A percentile compares a stretch with the other conserved stretches of the same genome.
Conservation (phyloP, 2,888 invertebrate species). For the Sphaerophoria rueppellii region DNA sequence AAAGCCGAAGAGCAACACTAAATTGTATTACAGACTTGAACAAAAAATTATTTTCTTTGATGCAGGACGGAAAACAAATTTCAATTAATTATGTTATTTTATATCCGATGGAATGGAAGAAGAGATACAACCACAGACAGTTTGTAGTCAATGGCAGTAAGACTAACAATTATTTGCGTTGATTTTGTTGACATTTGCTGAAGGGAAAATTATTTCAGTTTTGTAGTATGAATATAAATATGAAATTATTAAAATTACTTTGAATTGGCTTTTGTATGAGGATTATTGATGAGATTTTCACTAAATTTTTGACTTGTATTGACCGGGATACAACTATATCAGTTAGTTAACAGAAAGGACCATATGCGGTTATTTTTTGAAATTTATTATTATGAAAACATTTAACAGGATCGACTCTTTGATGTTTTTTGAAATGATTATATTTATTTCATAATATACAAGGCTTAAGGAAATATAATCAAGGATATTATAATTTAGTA, state of each 20-base stretch:
- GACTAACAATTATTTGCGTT: conserved; percentile 53
- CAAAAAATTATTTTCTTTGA: conserved; percentile 36
- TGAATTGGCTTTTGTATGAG: not conserved
- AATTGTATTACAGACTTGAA: conserved; percentile 7
- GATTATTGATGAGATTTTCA: conserved; percentile 44
- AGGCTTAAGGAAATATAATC: no score
- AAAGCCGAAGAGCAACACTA: conserved; percentile 18
- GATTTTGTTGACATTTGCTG: conserved; percentile 55
- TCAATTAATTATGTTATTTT: conserved; percentile 68
- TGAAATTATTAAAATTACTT: no score
- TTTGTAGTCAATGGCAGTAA: conserved; percentile 7
- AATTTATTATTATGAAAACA: no score
- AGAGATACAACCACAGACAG: conserved; percentile 22
- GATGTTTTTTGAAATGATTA: no score
- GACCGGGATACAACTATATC: conserved; percentile 13
- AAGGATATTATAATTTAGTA: no score
- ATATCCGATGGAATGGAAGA: conserved; percentile 47
- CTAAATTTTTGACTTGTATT: conserved; percentile 42
- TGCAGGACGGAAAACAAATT: conserved; percentile 65
- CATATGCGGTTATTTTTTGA: no score
- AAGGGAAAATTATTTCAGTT: conserved; percentile 10
- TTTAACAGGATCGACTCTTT: no score
- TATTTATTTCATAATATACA: no score
- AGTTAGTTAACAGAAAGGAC: not conserved
- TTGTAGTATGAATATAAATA: no score